Evolutionary conservation across 2,888 invertebrate species (phyloP), one percentile per base, ranked within the genome.

Genomic region (Myopa tessellatipennis): DNA sequence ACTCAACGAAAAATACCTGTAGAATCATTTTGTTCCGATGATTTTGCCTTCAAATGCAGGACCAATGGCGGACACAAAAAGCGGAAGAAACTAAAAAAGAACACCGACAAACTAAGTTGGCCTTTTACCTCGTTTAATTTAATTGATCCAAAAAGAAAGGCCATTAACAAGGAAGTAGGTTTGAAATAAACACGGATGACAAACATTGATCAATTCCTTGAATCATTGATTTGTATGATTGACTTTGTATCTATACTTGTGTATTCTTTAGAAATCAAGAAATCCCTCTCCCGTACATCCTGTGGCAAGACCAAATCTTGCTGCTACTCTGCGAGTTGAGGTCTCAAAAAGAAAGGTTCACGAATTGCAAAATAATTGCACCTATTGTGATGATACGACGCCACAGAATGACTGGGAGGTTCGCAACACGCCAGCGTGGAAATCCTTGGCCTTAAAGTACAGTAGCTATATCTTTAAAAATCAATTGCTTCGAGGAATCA

Each of bases 351-450:
- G 87, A 74, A 89, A 88, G 81, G 81, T 88, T 0, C 83, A 84
- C 73, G 87, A 88, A 75, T 79, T 88, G 6, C 82, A 86, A 77
- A 86, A 83, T 74, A 87, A 85, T 77, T 87, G 87, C 74, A 87
- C 85, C 3, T 85, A 81, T 26, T 83, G 84, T 26, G 85, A 87
- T 71, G 85, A 87, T 70, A 83, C 82, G 0, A 82, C 83, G n/a
- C 84, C 85, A 3, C 85, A 84, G 16, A 81, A 86, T 5, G 88
- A 88, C 79, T 89, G 89, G 89, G 89, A 89, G 81, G 89, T 89
- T 1, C 83, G 88, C 3, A 88, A 87, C 81, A 89, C 88, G 7
- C 89, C 89, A 0, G 89, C 89, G 6, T 89, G 89, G 89, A 89
- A 89, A 79, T 87, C 88, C 0, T 78, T 89, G 8, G 83, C 87